Conservation (phyloP, 2,113 vertebrate genomes). For the Todiramphus saurophagus region DNA sequence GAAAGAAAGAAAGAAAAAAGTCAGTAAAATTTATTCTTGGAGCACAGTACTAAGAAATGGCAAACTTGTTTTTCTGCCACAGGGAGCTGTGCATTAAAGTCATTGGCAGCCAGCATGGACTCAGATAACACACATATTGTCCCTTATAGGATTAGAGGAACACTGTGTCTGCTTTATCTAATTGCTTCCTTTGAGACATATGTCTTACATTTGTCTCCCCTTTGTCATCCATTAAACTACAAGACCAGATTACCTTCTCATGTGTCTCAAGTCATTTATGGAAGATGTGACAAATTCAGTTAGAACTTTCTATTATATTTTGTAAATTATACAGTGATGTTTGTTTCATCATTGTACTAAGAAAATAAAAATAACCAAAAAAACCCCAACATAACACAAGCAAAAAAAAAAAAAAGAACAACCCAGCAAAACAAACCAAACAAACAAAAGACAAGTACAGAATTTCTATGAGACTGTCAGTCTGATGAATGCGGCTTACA, state of each 20-base stretch:
- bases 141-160: background rate
- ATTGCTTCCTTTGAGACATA: background rate
- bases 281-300: constrained; percentile 13
- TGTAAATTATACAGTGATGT: background rate
- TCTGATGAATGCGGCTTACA: background rate
- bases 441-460: background rate
- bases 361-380: background rate
- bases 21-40: background rate
- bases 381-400: background rate
- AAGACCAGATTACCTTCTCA: background rate
- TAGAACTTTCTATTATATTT: background rate
- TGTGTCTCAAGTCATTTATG: background rate
- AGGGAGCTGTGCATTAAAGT: background rate
- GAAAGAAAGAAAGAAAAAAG: background rate
- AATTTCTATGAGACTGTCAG: background rate
- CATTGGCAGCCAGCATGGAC: background rate
- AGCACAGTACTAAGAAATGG: background rate
- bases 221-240: background rate
- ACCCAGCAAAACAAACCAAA: background rate
- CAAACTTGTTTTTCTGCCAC: background rate
- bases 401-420: background rate
- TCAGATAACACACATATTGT: background rate
- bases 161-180: background rate
- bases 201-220: background rate
- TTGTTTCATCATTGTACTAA: background rate